Base-by-base conservation (phyloP, 30 jellyfish, hydroid and myxozoan genomes). In the Pseudorhiza aurosa region DNA sequence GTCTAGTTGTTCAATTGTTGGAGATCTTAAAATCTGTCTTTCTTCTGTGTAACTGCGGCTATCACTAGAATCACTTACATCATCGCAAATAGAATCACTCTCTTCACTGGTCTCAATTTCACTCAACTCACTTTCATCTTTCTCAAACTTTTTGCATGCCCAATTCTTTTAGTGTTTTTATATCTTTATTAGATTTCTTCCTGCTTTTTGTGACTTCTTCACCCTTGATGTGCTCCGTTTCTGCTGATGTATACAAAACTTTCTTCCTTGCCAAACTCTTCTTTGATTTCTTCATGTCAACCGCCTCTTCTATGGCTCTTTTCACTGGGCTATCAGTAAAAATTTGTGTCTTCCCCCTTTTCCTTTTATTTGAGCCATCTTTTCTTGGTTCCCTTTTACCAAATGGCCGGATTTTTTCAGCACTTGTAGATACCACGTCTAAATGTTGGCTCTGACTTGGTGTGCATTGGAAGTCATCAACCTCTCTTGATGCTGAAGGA, bases 1-100 rank as follows among this genome's bases (percentile, higher is more conserved):
- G 56, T 72, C 74, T 40, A 72, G 56, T 47, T 72, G 86, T 62
- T 72, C 86, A 42, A 50, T 72, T 68, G 86, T 47, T 72, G 86
- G 86, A 72, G 75, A 53, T 25, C 86, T 27, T 47, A 72, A 21
- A 25, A 72, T 72, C 72, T 72, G 86, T 24, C 86, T 53, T 33
- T 72, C 86, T 49, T 47, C 74, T 21, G 74, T 18, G 39, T 72
- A n/a, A n/a, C n/a, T n/a, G n/a, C n/a, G 50, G 83, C 70, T 70
- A 21, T 25, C 75, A 28, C 56, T 39, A 55, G 27, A 59, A 72
- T 47, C 75, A 55, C 86, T 72, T 25, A 31, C 75, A 72, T 50
- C 62, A 25, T 72, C 75, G 56, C 74, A 72, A 50, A 55, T 31
- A 49, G 10, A 30, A 50, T 72, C 56, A 50, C 65, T 43, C 39